phyloP scores from a whole-genome alignment of 2,888 invertebrate genomes.

The Spilarctia lutea region DNA sequence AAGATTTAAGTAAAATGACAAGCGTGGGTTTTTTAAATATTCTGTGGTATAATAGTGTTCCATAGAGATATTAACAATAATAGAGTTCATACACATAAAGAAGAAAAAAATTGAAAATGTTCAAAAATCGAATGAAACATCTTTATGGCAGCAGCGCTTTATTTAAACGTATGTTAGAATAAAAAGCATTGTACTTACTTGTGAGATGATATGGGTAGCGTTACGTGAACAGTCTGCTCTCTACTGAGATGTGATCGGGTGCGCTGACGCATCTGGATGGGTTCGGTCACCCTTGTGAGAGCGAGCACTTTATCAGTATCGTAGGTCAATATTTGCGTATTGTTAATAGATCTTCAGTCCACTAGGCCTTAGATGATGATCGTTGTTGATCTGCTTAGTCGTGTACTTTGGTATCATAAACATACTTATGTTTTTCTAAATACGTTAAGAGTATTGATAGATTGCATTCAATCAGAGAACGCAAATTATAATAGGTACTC shows the following conservation, averaged over 20 bases:
- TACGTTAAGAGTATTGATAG: background rate
- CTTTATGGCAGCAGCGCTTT: background rate
- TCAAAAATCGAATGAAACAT: background rate
- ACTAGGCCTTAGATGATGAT: background rate
- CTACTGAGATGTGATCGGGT: conserved; percentile 38
- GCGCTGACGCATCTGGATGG: conserved; percentile 20
- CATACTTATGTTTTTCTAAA: background rate
- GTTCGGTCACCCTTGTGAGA: conserved; percentile 12
- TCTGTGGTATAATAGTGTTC: background rate
- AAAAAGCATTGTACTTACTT: conserved; percentile 51
- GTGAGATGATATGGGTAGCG: conserved; percentile 56
- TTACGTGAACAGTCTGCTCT: conserved; percentile 36
- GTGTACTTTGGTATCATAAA: background rate
- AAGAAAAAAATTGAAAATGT: background rate
- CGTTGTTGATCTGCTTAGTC: background rate
- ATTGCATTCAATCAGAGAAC: too few species aligned
- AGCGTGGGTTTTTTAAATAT: too few species aligned
- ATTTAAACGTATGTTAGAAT: background rate
- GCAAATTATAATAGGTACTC: too few species aligned
- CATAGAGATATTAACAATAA: background rate
- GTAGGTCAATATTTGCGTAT: conserved; percentile 35
- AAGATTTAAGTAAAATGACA: background rate
- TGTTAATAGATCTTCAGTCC: conserved; percentile 10
- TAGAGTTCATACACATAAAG: background rate
- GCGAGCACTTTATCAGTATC: conserved; percentile 36